phyloP scores from a whole-genome alignment of 2,113 vertebrate species.

The Sceloporus tristichus region DNA sequence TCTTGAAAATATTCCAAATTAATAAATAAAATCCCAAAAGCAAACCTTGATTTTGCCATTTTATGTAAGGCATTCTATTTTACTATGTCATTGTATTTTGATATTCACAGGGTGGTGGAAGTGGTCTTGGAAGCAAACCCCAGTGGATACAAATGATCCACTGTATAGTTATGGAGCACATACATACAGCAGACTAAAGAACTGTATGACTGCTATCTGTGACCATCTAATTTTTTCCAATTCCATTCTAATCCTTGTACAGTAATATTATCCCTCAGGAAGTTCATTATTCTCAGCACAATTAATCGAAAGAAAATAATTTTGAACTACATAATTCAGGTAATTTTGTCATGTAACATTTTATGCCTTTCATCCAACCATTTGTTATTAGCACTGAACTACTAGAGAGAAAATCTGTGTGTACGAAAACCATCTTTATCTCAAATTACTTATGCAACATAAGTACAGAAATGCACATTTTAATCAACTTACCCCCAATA shows the following conservation, averaged over 20 bases:
- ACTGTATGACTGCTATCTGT: not conserved
- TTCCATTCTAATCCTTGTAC: not conserved
- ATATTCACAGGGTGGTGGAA: too few species aligned
- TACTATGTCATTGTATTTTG: too few species aligned
- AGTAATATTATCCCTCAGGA: too few species aligned
- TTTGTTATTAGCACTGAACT: not conserved
- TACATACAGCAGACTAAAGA: not conserved
- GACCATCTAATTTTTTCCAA: not conserved
- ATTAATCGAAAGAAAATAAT: not conserved
- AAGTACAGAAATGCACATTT: not conserved
- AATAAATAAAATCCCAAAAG: too few species aligned
- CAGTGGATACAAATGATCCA: too few species aligned
- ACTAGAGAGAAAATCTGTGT: not conserved
- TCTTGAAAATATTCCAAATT: too few species aligned
- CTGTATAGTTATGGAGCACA: too few species aligned
- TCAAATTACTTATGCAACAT: not conserved
- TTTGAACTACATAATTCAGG: not conserved
- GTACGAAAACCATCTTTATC: not conserved
- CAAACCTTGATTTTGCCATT: too few species aligned
- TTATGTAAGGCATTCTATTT: too few species aligned
- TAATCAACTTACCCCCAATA: slow-evolving; percentile 88
- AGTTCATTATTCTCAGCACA: not conserved
- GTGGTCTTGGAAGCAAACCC: too few species aligned
- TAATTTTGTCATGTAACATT: not conserved
- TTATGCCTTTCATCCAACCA: not conserved